Base-by-base conservation (phyloP, 2,113 vertebrate species). In the Corydoras maculifer region DNA sequence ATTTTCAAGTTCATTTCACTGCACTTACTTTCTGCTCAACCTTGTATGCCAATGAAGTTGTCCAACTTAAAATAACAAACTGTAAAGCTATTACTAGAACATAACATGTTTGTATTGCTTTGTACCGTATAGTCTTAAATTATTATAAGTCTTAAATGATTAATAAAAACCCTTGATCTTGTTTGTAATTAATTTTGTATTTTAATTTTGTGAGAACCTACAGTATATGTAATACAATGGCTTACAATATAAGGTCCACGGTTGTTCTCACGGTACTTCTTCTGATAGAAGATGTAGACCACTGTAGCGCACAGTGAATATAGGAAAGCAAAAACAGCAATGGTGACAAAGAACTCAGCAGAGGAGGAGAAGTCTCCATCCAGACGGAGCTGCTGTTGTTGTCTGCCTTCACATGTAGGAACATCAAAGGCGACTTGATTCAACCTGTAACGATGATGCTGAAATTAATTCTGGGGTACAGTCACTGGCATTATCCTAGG, bases 281-380 rank as follows among this genome's bases (percentile, higher is more conserved):
- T 95, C 85, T 94, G 93, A 84, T 93, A 98, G 88, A 98, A 98
- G 78, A 98, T 92, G 81, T 99, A 98, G 76, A 98, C 91, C 9
- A 94, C 87, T 0, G 94, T 94, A 80, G 97, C 97, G 7, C 91
- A 83, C 82, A 98, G 86, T 0, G 97, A 99, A 84, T 99, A 99
- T 70, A 99, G 91, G 84, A 99, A 98, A 76, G 97, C 91, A 0
- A 99, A 98, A 82, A 99, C 97, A 0, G 96, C 94, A 0, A 98
- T 92, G 9, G 97, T 99, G 85, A 99, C 95, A 0, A 98, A 99
- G 90, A 99, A 98, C 83, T 98, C 96, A 0, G 96, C 96, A 0
- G 96, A 97, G n/a, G 96, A 98, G 0, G 97, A 99, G 82, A 91
- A 98, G 85, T 98, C 97, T 2, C 97, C 97, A 29, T 84, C 86